Percentiles rank a stretch among this genome's conserved stretches.
These are phyloP conservation scores for Labeo rohita DNA, from an alignment of 2,113 vertebrate species.

Conservation along the genomic window DNA sequence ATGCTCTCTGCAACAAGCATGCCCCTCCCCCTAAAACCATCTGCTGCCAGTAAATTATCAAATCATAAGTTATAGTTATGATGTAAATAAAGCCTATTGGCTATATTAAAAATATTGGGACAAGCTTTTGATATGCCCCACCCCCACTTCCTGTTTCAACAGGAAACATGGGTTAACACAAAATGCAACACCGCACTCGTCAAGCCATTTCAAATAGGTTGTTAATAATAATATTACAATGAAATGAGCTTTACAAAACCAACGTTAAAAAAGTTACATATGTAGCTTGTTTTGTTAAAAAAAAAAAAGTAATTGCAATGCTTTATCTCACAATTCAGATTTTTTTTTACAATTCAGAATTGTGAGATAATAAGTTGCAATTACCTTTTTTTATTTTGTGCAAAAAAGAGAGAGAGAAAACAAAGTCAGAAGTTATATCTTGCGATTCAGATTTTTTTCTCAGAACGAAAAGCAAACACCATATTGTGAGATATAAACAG, in stretches of 20 bases:
- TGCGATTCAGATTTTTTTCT: neutral
- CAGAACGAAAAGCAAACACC: too few relatives aligned
- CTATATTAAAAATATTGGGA: too few relatives aligned
- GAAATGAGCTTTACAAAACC: neutral
- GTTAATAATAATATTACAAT: neutral
- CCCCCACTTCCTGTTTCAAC: neutral
- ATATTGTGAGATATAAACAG: too few relatives aligned
- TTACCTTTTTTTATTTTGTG: too few relatives aligned
- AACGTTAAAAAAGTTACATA: too few relatives aligned
- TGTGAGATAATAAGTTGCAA: too few relatives aligned
- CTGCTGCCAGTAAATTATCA: neutral
- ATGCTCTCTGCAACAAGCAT: neutral
- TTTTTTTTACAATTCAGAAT: too few relatives aligned
- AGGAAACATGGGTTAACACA: neutral
- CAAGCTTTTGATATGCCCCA: neutral
- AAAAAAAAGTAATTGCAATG: neutral
- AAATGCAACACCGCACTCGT: neutral
- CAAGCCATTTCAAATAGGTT: neutral
- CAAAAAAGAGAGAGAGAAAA: too few relatives aligned
- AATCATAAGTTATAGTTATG: neutral
- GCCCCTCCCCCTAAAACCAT: neutral
- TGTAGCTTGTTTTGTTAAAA: neutral
- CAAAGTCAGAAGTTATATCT: too few relatives aligned
- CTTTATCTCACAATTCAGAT: too few relatives aligned
- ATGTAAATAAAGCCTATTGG: too few relatives aligned